Percentiles rank a stretch among this genome's conserved stretches.
phyloP scores from a whole-genome alignment of 2,888 invertebrate species.

The Drosophila falleni region DNA sequence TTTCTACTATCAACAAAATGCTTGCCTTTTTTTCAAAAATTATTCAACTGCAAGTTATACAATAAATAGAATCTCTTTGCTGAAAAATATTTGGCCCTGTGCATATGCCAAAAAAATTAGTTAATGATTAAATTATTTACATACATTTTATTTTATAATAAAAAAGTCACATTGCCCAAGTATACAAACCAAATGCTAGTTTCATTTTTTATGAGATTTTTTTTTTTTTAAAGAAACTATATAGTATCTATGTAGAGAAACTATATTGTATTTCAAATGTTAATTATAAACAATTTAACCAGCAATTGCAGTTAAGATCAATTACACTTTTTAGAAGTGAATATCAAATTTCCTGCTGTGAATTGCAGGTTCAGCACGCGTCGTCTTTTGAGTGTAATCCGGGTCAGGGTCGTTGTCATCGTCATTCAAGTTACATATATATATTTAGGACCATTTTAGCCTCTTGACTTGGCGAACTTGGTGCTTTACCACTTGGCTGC shows the following conservation, averaged over 20 bases:
- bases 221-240: too few species aligned
- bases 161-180: neutral
- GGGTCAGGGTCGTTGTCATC: conserved; percentile 56
- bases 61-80: neutral
- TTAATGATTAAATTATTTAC: too few species aligned
- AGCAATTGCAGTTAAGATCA: neutral
- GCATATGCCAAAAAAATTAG: too few species aligned
- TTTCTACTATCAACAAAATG: too few species aligned
- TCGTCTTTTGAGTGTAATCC: neutral
- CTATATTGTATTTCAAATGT: neutral
- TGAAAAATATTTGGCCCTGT: neutral
- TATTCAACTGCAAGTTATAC: neutral
- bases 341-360: conserved; percentile 1
- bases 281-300: neutral
- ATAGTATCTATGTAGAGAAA: neutral
- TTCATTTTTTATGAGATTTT: neutral
- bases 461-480: conserved; percentile 15
- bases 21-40: too few species aligned
- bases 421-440: conserved; percentile 8
- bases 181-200: neutral
- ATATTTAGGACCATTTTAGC: neutral
- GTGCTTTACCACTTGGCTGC: conserved; percentile 14
- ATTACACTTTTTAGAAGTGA: neutral
- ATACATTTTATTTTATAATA: neutral
- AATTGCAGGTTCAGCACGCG: neutral